Evolutionary conservation across 2,888 invertebrate species (phyloP).

Genomic region (Ischnura elegans): DNA sequence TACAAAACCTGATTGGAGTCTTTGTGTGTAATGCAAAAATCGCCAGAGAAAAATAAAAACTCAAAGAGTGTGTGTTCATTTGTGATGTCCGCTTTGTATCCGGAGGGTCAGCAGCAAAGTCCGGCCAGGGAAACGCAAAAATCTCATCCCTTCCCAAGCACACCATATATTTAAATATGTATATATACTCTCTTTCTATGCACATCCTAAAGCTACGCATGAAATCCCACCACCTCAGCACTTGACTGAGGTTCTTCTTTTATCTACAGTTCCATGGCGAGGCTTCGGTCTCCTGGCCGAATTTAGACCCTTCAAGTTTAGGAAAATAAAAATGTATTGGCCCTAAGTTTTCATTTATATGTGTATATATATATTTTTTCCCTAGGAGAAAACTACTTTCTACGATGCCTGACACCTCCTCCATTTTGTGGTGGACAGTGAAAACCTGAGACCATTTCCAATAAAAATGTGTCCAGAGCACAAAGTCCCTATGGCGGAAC

Average conservation of each 20-base stretch:
- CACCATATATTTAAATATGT: background rate
- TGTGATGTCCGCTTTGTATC: conserved; percentile 33
- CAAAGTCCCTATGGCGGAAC: conserved; percentile 24
- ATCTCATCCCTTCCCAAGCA: background rate
- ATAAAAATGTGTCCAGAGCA: conserved; percentile 36
- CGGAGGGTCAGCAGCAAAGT: background rate
- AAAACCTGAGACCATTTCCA: conserved; percentile 36
- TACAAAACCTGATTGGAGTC: conserved; percentile 54
- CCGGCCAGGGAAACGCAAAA: background rate
- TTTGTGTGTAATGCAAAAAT: conserved; percentile 57
- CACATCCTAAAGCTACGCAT: background rate
- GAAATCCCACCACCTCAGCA: background rate
- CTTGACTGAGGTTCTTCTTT: background rate
- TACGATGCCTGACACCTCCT: background rate
- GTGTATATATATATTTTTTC: background rate
- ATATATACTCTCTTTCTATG: background rate
- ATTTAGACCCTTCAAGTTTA: conserved; percentile 1
- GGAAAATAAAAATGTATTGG: conserved; percentile 41
- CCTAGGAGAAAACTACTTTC: background rate
- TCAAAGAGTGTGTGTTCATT: conserved; percentile 33
- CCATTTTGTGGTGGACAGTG: conserved; percentile 37
- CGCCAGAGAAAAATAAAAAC: conserved; percentile 48
- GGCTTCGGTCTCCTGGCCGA: background rate
- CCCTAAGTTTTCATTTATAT: background rate
- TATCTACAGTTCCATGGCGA: background rate